phyloP scores from a whole-genome alignment of 1,140 invertebrate species.

The Phocides pigmalion region DNA sequence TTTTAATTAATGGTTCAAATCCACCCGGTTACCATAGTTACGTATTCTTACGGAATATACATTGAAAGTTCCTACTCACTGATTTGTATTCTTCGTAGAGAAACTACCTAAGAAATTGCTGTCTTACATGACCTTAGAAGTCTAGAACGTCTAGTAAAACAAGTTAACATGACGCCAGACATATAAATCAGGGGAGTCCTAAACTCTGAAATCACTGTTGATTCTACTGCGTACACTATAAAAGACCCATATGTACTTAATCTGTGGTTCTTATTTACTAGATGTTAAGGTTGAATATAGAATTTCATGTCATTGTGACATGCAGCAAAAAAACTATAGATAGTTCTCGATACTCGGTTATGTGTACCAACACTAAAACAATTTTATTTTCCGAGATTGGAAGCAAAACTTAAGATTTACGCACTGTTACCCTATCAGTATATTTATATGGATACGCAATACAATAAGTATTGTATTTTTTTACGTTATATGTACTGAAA shows the following conservation, averaged over 20 bases:
- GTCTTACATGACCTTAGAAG: constrained; percentile 21
- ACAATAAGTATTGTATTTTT: neutral
- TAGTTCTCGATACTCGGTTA: constrained; percentile 55
- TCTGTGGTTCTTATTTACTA: neutral
- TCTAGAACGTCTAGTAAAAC: constrained; percentile 42
- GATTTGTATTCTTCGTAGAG: constrained; percentile 19
- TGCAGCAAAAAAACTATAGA: constrained; percentile 27
- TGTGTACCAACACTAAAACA: constrained; percentile 60
- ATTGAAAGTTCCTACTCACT: neutral
- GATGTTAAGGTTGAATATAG: constrained; percentile 3
- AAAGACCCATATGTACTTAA: no score
- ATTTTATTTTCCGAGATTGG: constrained; percentile 64
- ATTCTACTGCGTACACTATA: neutral
- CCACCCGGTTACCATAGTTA: no score
- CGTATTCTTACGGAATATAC: no score
- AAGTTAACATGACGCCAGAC: constrained; percentile 53
- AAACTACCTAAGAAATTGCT: constrained; percentile 12
- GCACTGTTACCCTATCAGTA: constrained; percentile 33
- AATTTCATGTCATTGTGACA: no score
- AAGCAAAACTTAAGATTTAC: constrained; percentile 74
- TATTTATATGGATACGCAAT: neutral
- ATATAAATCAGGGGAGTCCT: constrained; percentile 67
- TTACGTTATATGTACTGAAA: neutral
- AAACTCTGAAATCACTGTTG: constrained; percentile 53
- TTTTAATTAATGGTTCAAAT: no score